Base-by-base conservation (phyloP, 2,888 invertebrate species). In the Drosophila mimetica region DNA sequence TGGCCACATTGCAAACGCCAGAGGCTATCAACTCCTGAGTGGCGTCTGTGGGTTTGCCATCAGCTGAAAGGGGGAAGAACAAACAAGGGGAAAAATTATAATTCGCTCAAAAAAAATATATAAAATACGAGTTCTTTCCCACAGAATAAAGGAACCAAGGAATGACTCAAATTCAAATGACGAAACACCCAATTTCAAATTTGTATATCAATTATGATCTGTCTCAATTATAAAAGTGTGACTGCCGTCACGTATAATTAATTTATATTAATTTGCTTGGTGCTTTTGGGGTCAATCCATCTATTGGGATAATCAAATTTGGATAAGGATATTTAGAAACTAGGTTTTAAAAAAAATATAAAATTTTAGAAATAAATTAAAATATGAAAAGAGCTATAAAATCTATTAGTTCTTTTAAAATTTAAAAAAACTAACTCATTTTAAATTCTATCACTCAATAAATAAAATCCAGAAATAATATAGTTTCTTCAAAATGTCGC, bases 21-120 rank as follows among this genome's bases (percentile, higher is more conserved):
- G 97, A 94, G 5, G 98, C 97, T 72, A 98, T 93, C 86, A 98
- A 93, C 93, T 98, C 98, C 91, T 98, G 97, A 34, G 97, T 97
- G 30, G 98, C 96, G 91, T 98, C 97, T 53, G 97, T 95, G 47
- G 96, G 93, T 89, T 95, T 95, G 28, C 96, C 96, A 89, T 95
- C 94, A 13, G 95, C 94, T 94, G 74, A 13, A 13, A 91, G 90
- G 25, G 9, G 30, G 20, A 25, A 25, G 37, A 48, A 41, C 18
- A 14, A 5, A 39, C n/a, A 7, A 46, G 13, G 22, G 14, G 16
- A 4, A n/a, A 14, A 8, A 6, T 20, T 28, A 5, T n/a, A n/a
- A 30, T 32, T 4, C 7, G 44, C 14, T 39, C 28, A 13, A 30
- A 18, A 3, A 1, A 39, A 20, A 22, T 32, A 13, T 41, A 11